Conservation (phyloP, 2,888 invertebrate genomes). For the Cataglyphis rosenhaueri region DNA sequence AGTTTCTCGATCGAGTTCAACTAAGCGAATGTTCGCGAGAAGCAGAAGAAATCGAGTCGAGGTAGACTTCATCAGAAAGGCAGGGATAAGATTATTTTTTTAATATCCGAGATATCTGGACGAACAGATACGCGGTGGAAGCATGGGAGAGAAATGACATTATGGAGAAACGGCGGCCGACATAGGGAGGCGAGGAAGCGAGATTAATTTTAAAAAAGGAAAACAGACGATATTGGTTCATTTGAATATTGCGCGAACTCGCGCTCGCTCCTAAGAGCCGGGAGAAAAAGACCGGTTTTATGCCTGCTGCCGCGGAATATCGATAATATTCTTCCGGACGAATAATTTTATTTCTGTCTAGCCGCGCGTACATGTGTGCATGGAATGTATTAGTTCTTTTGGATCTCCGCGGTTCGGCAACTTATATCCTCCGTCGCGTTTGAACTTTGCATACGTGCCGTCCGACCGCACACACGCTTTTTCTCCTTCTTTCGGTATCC, state of each 20-base stretch:
- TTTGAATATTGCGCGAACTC: constrained; percentile 77
- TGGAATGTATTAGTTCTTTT: constrained; percentile 76
- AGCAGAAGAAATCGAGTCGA: constrained; percentile 3
- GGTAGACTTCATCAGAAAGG: constrained; percentile 34
- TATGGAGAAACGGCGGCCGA: not conserved
- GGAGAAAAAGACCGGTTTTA: constrained; percentile 10
- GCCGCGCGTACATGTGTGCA: not conserved
- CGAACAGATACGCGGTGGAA: constrained; percentile 38
- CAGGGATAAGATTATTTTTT: constrained; percentile 69
- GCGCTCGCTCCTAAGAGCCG: constrained; percentile 11
- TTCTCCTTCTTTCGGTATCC: not conserved
- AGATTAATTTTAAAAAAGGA: constrained; percentile 78
- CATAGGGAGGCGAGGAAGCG: not conserved
- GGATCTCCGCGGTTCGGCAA: constrained; percentile 64
- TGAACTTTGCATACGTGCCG: constrained; percentile 61
- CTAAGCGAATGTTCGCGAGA: not conserved
- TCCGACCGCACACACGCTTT: constrained; percentile 20
- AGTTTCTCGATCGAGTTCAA: not conserved
- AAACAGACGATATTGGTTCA: constrained; percentile 78
- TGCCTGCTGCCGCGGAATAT: constrained; percentile 68
- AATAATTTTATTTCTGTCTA: constrained; percentile 80
- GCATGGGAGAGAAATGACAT: constrained; percentile 30
- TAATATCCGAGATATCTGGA: constrained; percentile 67
- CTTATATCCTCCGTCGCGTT: constrained; percentile 68
- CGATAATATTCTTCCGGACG: constrained; percentile 80